Evolutionary conservation across 2,888 invertebrate genomes (phyloP), one percentile per base, ranked within the genome.

Genomic region (Gerosis bhagava): DNA sequence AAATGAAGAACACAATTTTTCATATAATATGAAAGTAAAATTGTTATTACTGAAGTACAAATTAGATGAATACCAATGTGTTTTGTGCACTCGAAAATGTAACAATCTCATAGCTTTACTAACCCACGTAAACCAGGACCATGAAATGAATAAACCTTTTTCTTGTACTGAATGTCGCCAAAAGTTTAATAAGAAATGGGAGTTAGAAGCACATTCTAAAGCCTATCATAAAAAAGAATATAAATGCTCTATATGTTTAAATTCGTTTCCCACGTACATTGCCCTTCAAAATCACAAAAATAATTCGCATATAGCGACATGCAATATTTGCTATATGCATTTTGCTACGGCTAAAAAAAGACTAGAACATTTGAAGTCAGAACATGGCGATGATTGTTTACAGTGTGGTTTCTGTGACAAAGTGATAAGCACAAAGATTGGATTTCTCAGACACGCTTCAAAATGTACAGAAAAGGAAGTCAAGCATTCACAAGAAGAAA

Each of bases 361-460:
- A 17, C 52, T 81, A 12, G 63, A 65, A 11, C 84, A 86, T 53
- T 74, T 83, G 64, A 82, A 80, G 57, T 45, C 46, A 1, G 69
- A 77, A 3, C 84, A 83, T 44, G 59, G 63, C 0, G 52, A 59
- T 5, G 67, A 67, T 3, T 58, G 50, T 0, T 50, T 73, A 7
- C 58, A 68, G 55, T 84, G 84, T 40, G 73, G 76, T 0, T 73
- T 79, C 36, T 84, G 84, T 51, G 50, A 60, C 1, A 76, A 75
- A 60, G 39, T 60, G 16, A 62, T 77, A 34, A 60, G 64, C 3
- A 81, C 81, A 0, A 79, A 76, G 48, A 67, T 75, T 39, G 72
- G 73, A 0, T 74, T 83, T 21, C 49, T 83, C 0, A 60, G 71
- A 12, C 84, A 84, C 49, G 72, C 77, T 0, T 56, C 74, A 4